Percentiles rank a stretch among this genome's conserved stretches.
Evolutionary conservation across 2,888 invertebrate species (phyloP).

Genomic region (Stenchaetothrips biformis): DNA sequence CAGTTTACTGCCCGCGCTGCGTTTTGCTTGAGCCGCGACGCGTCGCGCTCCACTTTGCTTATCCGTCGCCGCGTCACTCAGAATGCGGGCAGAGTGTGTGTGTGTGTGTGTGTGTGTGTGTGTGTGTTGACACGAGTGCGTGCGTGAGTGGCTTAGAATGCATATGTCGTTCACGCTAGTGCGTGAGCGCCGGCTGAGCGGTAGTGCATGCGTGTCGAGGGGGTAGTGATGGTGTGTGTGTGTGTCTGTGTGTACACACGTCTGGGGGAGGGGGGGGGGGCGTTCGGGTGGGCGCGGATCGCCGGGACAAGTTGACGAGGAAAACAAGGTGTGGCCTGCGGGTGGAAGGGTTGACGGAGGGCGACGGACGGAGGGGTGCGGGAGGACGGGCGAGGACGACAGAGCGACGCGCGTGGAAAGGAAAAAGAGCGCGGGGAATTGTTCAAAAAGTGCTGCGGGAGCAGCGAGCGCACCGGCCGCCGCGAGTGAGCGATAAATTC

Average conservation of each 20-base stretch:
- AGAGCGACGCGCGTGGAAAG: too few species aligned
- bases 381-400: too few species aligned
- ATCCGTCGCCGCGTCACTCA: too few species aligned
- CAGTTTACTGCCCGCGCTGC: neutral
- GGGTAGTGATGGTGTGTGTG: too few species aligned
- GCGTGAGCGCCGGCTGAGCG: neutral
- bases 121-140: neutral
- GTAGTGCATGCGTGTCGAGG: neutral
- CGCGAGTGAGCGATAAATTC: constrained; percentile 12
- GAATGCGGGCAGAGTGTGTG: too few species aligned
- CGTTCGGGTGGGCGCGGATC: neutral
- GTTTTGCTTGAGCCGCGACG: neutral
- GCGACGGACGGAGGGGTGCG: neutral
- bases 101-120: neutral
- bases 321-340: neutral
- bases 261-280: neutral
- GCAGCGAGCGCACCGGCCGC: neutral
- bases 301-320: neutral
- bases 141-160: neutral
- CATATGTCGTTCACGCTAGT: neutral
- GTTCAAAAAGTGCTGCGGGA: neutral
- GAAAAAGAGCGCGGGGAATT: too few species aligned
- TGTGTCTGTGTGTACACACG: too few species aligned
- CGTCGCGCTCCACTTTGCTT: neutral
- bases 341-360: neutral